A percentile compares a stretch with the other conserved stretches of the same genome.
These are phyloP conservation scores for Prionailurus viverrinus DNA, from an alignment of 2,113 vertebrate species.

Conservation along the genomic window DNA sequence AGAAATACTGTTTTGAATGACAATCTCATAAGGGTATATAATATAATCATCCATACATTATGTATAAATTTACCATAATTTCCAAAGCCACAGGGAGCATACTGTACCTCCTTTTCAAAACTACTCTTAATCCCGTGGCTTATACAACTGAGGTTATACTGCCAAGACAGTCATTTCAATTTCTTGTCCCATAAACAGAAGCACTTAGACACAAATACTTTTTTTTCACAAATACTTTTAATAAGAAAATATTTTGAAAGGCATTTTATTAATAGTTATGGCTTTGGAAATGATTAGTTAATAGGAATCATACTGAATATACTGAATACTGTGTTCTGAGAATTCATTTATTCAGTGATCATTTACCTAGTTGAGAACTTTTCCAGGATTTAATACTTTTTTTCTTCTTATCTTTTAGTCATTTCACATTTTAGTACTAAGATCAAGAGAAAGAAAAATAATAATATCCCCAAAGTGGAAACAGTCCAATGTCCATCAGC, in stretches of 20 bases:
- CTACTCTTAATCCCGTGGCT: conserved; percentile 77
- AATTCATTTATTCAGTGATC: background rate
- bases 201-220: conserved; percentile 58
- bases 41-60: conserved; percentile 59
- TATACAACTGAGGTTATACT: conserved; percentile 10
- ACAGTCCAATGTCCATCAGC: background rate
- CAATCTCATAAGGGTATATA: conserved; percentile 44
- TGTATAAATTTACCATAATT: conserved; percentile 63
- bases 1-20: conserved; percentile 45
- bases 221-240: conserved; percentile 43
- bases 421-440: conserved; percentile 40
- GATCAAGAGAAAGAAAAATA: conserved; percentile 19
- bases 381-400: background rate
- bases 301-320: background rate
- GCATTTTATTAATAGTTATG: conserved; percentile 16
- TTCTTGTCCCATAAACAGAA: conserved; percentile 73
- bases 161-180: conserved; percentile 66
- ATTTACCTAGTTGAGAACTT: conserved; percentile 19
- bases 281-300: conserved; percentile 48
- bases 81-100: conserved; percentile 59
- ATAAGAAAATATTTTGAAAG: conserved; percentile 45
- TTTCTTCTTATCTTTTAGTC: conserved; percentile 12
- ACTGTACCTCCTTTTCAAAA: conserved; percentile 57
- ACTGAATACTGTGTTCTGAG: conserved; percentile 21
- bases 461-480: background rate